These are phyloP conservation scores for Caranx melampygus DNA, from an alignment of 2,113 vertebrate genomes.

Conservation along the genomic window DNA sequence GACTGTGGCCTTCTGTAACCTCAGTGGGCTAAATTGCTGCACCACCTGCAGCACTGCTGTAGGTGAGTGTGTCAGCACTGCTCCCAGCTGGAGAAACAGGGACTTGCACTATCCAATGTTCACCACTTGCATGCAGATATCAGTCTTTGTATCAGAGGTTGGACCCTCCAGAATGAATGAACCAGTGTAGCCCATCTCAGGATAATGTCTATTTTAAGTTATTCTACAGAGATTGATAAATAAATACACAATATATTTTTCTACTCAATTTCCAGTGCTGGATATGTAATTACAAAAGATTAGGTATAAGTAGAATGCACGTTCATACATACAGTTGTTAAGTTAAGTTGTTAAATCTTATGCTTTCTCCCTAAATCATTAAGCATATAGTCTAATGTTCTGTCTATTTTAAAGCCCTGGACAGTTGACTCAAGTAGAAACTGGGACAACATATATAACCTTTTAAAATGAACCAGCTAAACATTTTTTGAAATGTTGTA, in stretches of 20 bases:
- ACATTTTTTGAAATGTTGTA: not conserved
- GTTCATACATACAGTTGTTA: not conserved
- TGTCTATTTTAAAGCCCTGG: not conserved
- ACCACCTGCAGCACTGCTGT: slow-evolving; percentile 37
- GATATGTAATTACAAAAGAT: not conserved
- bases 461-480: not conserved
- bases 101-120: slow-evolving; percentile 23
- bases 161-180: not conserved
- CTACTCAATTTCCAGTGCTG: not conserved
- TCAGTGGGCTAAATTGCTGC: slow-evolving; percentile 36
- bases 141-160: not conserved
- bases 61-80: slow-evolving; percentile 45
- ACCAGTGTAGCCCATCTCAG: not conserved
- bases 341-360: not conserved
- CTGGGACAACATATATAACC: not conserved
- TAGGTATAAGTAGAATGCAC: not conserved
- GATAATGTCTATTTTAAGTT: not conserved
- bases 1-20: slow-evolving; percentile 86
- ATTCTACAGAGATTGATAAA: not conserved
- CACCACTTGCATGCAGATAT: not conserved
- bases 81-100: slow-evolving; percentile 48
- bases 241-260: not conserved
- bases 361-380: not conserved
- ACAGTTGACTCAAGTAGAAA: not conserved
- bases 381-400: not conserved